Evolutionary conservation across 2,113 vertebrate species (phyloP).

Genomic region (Ptyas mucosa): DNA sequence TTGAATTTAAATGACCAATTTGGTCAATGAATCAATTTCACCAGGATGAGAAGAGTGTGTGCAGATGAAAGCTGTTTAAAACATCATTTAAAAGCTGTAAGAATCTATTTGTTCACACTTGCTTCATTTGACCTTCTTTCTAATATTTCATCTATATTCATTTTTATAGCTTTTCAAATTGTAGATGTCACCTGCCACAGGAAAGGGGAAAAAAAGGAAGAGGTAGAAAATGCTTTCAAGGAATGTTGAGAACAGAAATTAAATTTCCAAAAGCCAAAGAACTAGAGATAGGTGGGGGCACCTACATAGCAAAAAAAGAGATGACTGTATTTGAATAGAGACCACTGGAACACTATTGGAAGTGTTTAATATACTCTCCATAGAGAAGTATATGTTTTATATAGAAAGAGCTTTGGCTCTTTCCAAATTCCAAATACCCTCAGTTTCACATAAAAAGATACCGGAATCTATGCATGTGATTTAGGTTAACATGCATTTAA

Average conservation of each 20-base stretch:
- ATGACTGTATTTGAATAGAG: neutral
- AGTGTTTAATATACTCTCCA: neutral
- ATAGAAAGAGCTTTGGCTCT: neutral
- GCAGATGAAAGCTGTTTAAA: slow-evolving; percentile 32
- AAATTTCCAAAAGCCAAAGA: neutral
- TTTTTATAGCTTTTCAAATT: slow-evolving; percentile 52
- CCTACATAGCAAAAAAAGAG: neutral
- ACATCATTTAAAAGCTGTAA: slow-evolving; percentile 19
- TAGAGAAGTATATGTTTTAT: neutral
- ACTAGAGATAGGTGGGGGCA: neutral
- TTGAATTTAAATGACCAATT: slow-evolving; percentile 59
- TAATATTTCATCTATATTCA: slow-evolving; percentile 52
- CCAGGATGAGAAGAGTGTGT: slow-evolving; percentile 17
- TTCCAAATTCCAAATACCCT: neutral
- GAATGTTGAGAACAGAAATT: slow-evolving; percentile 8
- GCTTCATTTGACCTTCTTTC: slow-evolving; percentile 25
- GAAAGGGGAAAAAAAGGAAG: neutral
- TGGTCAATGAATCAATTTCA: slow-evolving; percentile 55
- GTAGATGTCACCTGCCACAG: slow-evolving; percentile 35
- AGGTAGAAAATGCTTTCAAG: neutral
- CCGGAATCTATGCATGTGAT: neutral
- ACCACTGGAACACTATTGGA: neutral
- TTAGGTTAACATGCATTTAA: neutral
- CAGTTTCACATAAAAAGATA: neutral
- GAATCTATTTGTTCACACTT: slow-evolving; percentile 41